phyloP scores from a whole-genome alignment of 2,888 invertebrate genomes.

The Lucinisca nassula region DNA sequence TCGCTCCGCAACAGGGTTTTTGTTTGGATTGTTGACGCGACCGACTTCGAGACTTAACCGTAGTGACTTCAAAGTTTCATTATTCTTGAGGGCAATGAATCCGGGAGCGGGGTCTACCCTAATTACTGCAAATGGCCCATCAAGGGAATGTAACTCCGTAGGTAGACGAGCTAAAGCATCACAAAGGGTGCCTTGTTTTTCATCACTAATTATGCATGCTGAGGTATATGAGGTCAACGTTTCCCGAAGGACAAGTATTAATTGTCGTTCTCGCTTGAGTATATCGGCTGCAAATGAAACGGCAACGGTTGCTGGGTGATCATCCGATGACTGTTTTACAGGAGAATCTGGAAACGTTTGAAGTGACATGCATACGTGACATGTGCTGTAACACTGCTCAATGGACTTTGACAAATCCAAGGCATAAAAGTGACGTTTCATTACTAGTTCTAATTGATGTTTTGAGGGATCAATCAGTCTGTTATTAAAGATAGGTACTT shows the following conservation, averaged over 20 bases:
- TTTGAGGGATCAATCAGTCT: slow-evolving; percentile 57
- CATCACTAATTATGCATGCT: slow-evolving; percentile 43
- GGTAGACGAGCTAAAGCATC: slow-evolving; percentile 46
- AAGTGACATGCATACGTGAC: slow-evolving; percentile 20
- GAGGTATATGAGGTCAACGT: slow-evolving; percentile 61
- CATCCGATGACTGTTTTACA: slow-evolving; percentile 41
- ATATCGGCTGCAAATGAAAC: slow-evolving; percentile 65
- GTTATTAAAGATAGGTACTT: too few species aligned
- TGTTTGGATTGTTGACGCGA: slow-evolving; percentile 59
- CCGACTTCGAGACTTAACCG: slow-evolving; percentile 60
- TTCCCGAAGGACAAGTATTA: slow-evolving; percentile 61
- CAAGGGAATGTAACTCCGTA: slow-evolving; percentile 55
- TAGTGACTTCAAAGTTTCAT: slow-evolving; percentile 41
- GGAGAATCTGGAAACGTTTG: not conserved
- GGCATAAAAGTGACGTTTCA: slow-evolving; percentile 66
- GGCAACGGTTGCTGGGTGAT: slow-evolving; percentile 47
- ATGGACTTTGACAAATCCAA: slow-evolving; percentile 65
- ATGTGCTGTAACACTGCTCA: slow-evolving; percentile 10
- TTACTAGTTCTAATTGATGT: slow-evolving; percentile 50
- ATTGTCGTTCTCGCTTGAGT: slow-evolving; percentile 56
- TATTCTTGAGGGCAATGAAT: slow-evolving; percentile 43
- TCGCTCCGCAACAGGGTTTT: too few species aligned
- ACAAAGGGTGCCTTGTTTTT: slow-evolving; percentile 45
- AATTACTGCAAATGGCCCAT: slow-evolving; percentile 63
- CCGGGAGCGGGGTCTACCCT: slow-evolving; percentile 72